phyloP scores from a whole-genome alignment of 35 echinoderm and acorn worm species.

The Anneissia japonica region DNA sequence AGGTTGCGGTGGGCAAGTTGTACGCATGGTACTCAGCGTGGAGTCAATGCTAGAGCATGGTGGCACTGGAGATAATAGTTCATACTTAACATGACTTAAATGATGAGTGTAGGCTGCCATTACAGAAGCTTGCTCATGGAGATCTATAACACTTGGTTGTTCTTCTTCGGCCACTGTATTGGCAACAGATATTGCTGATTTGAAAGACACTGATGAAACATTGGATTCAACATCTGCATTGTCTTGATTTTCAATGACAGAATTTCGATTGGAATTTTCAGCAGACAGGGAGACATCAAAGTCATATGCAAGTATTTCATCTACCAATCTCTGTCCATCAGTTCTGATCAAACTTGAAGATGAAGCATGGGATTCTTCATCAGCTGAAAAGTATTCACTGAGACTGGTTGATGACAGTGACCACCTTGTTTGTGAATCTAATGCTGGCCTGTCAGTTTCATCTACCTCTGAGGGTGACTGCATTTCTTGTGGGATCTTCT shows the following conservation, averaged over 20 bases:
- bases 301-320: background rate
- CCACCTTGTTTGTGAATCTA: background rate
- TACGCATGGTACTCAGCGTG: background rate
- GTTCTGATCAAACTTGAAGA: background rate
- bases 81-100: background rate
- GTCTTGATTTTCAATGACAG: background rate
- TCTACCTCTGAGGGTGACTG: background rate
- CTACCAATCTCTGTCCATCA: background rate
- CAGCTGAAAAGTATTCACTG: conserved; percentile 87
- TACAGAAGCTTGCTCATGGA: background rate
- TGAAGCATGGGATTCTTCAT: conserved; percentile 38
- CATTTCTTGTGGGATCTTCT: too few relatives aligned
- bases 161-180: background rate
- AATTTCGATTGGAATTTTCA: background rate
- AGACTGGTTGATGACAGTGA: background rate
- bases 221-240: background rate
- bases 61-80: background rate
- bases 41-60: background rate
- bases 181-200: background rate
- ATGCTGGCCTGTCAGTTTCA: background rate
- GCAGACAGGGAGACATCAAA: background rate
- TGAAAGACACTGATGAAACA: background rate
- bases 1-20: background rate
- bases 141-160: background rate
- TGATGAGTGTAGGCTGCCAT: background rate